phyloP scores from a whole-genome alignment of 1,140 invertebrate species.

The Halesus radiatus region DNA sequence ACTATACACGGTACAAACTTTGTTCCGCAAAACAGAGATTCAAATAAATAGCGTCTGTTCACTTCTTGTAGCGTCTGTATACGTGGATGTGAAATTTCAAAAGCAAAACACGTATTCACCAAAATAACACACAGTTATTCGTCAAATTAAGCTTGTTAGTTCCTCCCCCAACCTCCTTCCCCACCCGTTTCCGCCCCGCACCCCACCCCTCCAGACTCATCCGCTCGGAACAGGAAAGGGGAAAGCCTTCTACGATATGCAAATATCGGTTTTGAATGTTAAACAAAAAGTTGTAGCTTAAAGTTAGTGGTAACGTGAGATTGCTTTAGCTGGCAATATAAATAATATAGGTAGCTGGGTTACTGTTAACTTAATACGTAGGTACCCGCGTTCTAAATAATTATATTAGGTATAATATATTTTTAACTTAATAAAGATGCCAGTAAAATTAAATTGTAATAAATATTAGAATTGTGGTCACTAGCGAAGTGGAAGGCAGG shows the following conservation, averaged over 20 bases:
- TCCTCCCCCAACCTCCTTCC: conserved; percentile 11
- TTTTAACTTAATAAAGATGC: no score
- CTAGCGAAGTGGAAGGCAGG: no score
- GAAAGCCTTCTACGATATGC: conserved; percentile 40
- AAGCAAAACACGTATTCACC: conserved; percentile 49
- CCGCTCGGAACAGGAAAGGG: conserved; percentile 12
- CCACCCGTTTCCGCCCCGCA: not conserved
- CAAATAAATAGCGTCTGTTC: not conserved
- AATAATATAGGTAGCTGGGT: not conserved
- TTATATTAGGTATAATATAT: no score
- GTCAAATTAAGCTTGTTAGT: conserved; percentile 52
- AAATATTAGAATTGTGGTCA: no score
- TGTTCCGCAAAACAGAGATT: no score
- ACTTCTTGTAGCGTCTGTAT: conserved; percentile 1
- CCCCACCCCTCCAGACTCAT: not conserved
- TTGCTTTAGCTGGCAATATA: conserved; percentile 16
- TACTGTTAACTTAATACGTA: no score
- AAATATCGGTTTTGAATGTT: conserved; percentile 45
- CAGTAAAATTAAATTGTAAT: no score
- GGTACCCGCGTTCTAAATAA: no score
- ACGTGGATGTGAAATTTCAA: conserved; percentile 38
- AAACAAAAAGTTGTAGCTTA: conserved; percentile 43
- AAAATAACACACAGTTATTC: conserved; percentile 52
- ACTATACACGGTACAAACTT: no score
- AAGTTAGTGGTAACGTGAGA: conserved; percentile 34